These are phyloP conservation scores for Cossypha heuglini DNA, from an alignment of 2,797 vertebrate species.

Conservation along the genomic window DNA sequence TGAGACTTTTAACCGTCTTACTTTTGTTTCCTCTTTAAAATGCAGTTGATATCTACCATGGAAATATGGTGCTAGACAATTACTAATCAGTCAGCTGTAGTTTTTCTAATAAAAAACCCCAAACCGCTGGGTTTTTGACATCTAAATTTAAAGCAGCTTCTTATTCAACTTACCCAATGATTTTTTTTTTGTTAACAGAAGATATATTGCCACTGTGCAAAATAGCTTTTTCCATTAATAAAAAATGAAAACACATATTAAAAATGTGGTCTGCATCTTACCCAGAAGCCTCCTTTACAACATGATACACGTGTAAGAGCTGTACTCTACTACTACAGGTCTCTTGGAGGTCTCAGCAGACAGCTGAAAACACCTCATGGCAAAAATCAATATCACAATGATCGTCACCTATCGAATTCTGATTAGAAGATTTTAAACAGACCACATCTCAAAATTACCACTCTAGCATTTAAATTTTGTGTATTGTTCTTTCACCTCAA, in stretches of 20 bases:
- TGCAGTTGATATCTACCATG: not conserved
- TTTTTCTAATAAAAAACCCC: not conserved
- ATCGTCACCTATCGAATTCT: rapidly evolving
- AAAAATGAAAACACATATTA: not conserved
- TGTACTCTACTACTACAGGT: not conserved
- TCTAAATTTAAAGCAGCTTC: not conserved
- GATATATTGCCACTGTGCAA: not conserved
- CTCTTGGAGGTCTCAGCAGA: not conserved
- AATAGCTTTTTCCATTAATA: not conserved
- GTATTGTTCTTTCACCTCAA: not conserved
- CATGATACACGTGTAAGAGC: not conserved
- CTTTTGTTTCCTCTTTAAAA: not conserved
- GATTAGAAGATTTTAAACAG: not conserved
- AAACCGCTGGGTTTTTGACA: rapidly evolving
- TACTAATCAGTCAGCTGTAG: not conserved
- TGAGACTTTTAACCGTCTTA: not conserved
- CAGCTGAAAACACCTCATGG: not conserved
- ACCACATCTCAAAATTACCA: not conserved
- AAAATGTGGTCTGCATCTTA: not conserved
- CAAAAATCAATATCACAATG: not conserved
- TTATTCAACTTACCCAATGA: not conserved
- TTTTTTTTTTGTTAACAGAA: not conserved
- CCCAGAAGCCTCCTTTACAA: not conserved
- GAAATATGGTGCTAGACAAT: rapidly evolving
- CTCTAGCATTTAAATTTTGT: not conserved